Conservation (phyloP, 2,888 invertebrate species). For the Calliphora vomitoria region DNA sequence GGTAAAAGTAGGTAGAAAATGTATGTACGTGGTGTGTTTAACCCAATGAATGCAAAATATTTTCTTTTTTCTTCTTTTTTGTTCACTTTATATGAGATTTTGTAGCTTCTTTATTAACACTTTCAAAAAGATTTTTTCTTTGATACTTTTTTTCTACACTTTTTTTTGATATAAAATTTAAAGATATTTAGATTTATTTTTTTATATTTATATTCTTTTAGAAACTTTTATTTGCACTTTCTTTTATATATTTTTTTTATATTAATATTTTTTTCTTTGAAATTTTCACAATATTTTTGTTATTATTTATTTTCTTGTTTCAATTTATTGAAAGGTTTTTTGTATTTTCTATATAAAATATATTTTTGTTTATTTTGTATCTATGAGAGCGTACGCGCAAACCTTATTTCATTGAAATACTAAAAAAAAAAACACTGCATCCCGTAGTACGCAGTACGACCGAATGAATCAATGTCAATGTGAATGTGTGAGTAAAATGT, state of each 20-base stretch:
- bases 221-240: slow-evolving; percentile 21
- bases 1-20: neutral
- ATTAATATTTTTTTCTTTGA: neutral
- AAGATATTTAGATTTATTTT: neutral
- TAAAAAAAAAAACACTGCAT: slow-evolving; percentile 16
- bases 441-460: slow-evolving; percentile 29
- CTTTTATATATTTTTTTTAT: neutral
- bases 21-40: slow-evolving; percentile 7
- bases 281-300: slow-evolving; percentile 7
- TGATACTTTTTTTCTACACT: neutral
- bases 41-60: neutral
- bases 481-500: slow-evolving; percentile 45
- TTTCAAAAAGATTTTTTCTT: neutral
- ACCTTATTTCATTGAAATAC: neutral
- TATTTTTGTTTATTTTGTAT: slow-evolving; percentile 32
- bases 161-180: neutral
- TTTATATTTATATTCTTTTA: neutral
- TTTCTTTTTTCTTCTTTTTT: neutral
- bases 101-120: neutral
- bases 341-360: neutral
- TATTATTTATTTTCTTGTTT: slow-evolving; percentile 20
- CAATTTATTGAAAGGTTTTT: neutral
- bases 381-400: slow-evolving; percentile 6
- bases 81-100: slow-evolving; percentile 6
- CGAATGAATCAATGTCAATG: slow-evolving; percentile 50